These are phyloP conservation scores for Hozukius guyotensis DNA, from an alignment of 2,797 vertebrate species.

Conservation along the genomic window DNA sequence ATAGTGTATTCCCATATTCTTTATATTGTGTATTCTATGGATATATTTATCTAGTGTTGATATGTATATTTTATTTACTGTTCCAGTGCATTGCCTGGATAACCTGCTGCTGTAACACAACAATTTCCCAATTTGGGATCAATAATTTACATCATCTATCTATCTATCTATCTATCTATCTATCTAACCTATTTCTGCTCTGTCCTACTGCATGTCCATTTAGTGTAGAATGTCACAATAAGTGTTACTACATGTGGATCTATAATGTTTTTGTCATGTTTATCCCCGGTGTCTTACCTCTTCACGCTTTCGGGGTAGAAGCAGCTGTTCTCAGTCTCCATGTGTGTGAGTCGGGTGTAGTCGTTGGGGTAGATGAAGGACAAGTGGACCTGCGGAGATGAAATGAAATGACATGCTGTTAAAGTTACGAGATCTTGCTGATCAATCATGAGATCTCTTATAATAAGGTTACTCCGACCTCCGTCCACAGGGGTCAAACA, in stretches of 20 bases:
- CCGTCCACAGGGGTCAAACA: background rate
- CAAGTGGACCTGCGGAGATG: constrained; percentile 86
- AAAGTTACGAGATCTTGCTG: background rate
- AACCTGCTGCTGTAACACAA: no score
- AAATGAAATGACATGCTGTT: constrained; percentile 14
- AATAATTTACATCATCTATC: no score
- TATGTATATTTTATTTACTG: no score
- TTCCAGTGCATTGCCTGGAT: no score
- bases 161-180: no score
- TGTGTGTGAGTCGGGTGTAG: constrained; percentile 93
- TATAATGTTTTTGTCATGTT: background rate
- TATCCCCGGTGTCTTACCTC: constrained; percentile 48
- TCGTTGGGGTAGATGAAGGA: constrained; percentile 95
- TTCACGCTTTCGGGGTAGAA: constrained; percentile 84
- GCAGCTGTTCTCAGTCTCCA: constrained; percentile 93
- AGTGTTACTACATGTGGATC: background rate
- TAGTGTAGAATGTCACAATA: background rate
- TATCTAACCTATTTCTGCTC: background rate
- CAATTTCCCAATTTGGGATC: no score
- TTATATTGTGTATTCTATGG: no score
- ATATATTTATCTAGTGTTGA: no score
- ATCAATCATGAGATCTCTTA: background rate
- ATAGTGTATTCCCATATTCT: no score
- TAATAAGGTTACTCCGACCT: background rate
- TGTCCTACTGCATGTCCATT: background rate